These are phyloP conservation scores for Agapornis roseicollis DNA, from an alignment of 2,113 vertebrate genomes.

Conservation along the genomic window DNA sequence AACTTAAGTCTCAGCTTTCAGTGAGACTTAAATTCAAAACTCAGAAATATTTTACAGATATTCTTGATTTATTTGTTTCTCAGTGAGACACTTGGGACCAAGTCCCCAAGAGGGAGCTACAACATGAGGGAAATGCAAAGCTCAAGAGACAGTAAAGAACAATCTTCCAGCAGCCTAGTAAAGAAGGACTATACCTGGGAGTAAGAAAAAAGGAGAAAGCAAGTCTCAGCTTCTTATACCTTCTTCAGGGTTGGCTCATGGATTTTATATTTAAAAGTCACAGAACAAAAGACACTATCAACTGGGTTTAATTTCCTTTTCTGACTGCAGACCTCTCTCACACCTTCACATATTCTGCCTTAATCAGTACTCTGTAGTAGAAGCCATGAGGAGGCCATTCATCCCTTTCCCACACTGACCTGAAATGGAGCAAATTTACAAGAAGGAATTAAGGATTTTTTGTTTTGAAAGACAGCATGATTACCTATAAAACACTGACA, in stretches of 20 bases:
- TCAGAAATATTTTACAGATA: background rate
- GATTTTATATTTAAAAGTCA: background rate
- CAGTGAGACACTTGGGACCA: background rate
- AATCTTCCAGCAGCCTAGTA: background rate
- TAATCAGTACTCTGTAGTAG: background rate
- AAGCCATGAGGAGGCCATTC: background rate
- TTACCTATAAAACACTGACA: background rate
- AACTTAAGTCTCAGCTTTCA: background rate
- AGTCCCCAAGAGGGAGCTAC: background rate
- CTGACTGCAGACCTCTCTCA: background rate
- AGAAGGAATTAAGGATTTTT: background rate
- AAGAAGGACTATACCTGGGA: background rate
- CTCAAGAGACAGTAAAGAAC: background rate
- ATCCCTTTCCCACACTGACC: background rate
- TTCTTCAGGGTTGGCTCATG: background rate
- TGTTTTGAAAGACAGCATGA: background rate
- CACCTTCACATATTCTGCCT: background rate
- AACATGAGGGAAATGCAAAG: background rate
- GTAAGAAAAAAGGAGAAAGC: background rate
- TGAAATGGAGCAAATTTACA: background rate
- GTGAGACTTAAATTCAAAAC: background rate
- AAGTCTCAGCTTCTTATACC: background rate
- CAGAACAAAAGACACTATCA: background rate
- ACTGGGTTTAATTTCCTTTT: background rate
- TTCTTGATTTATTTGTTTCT: background rate